A percentile compares a stretch with the other conserved stretches of the same genome.
Conservation (phyloP, 2,888 invertebrate genomes). For the Chaetogeoica ovagalla region DNA sequence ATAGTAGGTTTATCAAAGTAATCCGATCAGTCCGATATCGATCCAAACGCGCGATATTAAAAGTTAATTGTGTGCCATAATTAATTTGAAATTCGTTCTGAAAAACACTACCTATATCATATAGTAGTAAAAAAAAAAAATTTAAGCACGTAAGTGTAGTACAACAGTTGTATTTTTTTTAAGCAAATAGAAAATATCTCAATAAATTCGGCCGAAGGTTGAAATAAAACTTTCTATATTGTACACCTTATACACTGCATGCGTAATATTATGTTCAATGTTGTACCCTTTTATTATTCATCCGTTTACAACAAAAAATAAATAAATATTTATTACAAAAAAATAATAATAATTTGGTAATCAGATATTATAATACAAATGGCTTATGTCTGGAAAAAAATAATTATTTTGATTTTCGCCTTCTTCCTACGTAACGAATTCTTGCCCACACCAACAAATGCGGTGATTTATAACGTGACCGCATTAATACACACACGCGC, state of each 20-base stretch:
- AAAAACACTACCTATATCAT: background rate
- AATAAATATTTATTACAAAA: constrained; percentile 18
- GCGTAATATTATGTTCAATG: background rate
- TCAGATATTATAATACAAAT: constrained; percentile 8
- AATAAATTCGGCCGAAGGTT: constrained; percentile 23
- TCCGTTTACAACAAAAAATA: constrained; percentile 22
- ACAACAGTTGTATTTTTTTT: background rate
- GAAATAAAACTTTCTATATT: constrained; percentile 13
- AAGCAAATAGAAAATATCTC: background rate
- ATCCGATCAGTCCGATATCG: background rate
- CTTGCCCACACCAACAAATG: constrained; percentile 39
- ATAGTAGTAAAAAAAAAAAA: background rate
- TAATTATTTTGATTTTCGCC: constrained; percentile 45
- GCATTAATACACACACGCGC: background rate
- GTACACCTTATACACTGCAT: background rate
- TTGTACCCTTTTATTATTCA: constrained; percentile 10
- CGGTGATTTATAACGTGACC: constrained; percentile 31
- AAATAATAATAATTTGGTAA: constrained; percentile 31
- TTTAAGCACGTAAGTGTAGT: background rate
- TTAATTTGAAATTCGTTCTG: constrained; percentile 8
- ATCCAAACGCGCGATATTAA: constrained; percentile 11
- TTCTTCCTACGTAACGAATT: constrained; percentile 41
- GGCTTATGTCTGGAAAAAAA: constrained; percentile 14
- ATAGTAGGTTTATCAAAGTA: background rate
- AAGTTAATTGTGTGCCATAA: constrained; percentile 8